Conservation (phyloP, 2,113 vertebrate species). For the Petrocephalus microphthalmus region DNA sequence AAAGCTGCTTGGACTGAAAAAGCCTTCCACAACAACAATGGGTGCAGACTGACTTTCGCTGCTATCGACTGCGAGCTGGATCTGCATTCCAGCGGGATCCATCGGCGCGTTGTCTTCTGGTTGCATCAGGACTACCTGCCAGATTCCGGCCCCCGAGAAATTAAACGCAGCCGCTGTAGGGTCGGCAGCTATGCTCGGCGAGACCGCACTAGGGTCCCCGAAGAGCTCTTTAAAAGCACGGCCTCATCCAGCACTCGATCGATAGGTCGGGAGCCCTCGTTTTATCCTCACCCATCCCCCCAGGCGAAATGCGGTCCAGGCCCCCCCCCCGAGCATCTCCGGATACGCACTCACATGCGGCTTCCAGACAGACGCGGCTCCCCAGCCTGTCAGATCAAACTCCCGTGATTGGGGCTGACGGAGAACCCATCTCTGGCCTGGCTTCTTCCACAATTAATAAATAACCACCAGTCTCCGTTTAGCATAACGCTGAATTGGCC, state of each 20-base stretch:
- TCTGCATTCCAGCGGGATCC: background rate
- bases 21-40: background rate
- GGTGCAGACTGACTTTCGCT: background rate
- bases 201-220: background rate
- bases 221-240: background rate
- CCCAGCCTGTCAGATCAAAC: slow-evolving; percentile 15
- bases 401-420: background rate
- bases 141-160: slow-evolving; percentile 12
- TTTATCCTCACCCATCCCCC: slow-evolving; percentile 17
- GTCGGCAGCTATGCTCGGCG: background rate
- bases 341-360: background rate
- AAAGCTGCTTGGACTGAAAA: background rate
- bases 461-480: background rate
- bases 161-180: background rate
- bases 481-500: background rate
- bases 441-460: background rate
- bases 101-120: background rate
- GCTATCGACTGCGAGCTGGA: background rate
- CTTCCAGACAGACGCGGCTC: background rate
- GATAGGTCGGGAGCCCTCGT: slow-evolving; percentile 13
- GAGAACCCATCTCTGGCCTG: background rate
- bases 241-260: slow-evolving; percentile 1
- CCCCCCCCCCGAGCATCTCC: background rate
- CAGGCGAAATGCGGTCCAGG: slow-evolving; percentile 13
- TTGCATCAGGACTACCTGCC: background rate